Evolutionary conservation across 2,888 invertebrate genomes (phyloP).

Genomic region (Patella depressa): DNA sequence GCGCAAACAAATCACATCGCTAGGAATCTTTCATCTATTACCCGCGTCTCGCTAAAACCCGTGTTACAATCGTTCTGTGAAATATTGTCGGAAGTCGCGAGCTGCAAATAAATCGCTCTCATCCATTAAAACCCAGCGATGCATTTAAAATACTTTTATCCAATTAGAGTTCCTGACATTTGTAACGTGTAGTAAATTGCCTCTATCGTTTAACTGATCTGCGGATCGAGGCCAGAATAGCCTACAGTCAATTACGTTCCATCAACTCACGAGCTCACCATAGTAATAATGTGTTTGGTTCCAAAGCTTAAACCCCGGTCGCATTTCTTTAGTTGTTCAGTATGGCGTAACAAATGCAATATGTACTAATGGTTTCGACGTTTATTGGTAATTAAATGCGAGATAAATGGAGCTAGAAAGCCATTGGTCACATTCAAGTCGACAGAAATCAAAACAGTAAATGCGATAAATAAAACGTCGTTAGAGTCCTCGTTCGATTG

Average conservation of each 20-base stretch:
- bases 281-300: too few species aligned
- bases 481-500: too few species aligned
- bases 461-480: too few species aligned
- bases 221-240: conserved; percentile 17
- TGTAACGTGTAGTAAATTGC: conserved; percentile 23
- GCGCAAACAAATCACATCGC: conserved; percentile 25
- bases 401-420: too few species aligned
- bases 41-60: conserved; percentile 20
- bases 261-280: too few species aligned
- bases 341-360: too few species aligned
- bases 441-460: too few species aligned
- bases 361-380: too few species aligned
- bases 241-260: conserved; percentile 17
- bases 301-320: too few species aligned
- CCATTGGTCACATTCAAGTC: too few species aligned
- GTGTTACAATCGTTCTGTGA: conserved; percentile 23
- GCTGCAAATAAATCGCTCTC: conserved; percentile 20
- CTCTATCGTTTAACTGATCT: conserved; percentile 12
- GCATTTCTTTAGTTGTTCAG: too few species aligned
- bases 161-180: conserved; percentile 29
- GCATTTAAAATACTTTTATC: conserved; percentile 35
- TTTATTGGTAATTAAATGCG: too few species aligned
- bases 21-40: conserved; percentile 19
- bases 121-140: conserved; percentile 23
- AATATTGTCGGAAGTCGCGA: conserved; percentile 25